Base-by-base conservation (phyloP, 2,888 invertebrate genomes). In the Cremastinae sp. region DNA sequence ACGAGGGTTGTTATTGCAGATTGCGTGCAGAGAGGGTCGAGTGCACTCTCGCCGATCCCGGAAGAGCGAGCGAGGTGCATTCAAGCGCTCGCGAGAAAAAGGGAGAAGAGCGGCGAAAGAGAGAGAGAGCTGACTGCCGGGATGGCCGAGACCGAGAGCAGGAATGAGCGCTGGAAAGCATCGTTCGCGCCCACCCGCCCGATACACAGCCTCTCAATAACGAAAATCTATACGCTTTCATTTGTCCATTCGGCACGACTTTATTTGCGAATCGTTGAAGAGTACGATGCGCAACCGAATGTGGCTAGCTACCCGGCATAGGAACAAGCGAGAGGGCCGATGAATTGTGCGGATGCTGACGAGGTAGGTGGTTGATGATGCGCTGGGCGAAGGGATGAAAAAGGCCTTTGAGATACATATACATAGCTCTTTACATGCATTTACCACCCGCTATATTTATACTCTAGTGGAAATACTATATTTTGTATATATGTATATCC, bases 1-100 rank as follows among this genome's bases (percentile, higher is more conserved):
- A 81, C 81, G 87, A 86, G 83, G 87, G 87, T 87, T 86, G 86
- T 86, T 86, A 86, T 86, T 86, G 84, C 86, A 86, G 87, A 86
- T 86, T 86, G 85, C 85, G 83, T 83, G 83, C 85, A 83, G 85
- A 82, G 85, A 75, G 78, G 81, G 81, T 80, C 80, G 86, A 86
- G 85, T 83, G 85, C 86, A 85, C 83, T 84, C 84, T 78, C 66
- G 71, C 82, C 81, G 82, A 83, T 82, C 85, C 81, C 82, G 83
- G 82, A 75, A n/a, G n/a, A n/a, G n/a, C n/a, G n/a, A n/a, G n/a
- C n/a, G n/a, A n/a, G n/a, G n/a, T n/a, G n/a, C n/a, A n/a, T n/a
- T n/a, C n/a, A n/a, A n/a, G n/a, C n/a, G 81, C 75, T 80, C 81
- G 81, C 78, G 82, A 79, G 53, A 18, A 43, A 22, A 35, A 53